Evolutionary conservation across 2,888 invertebrate species (phyloP).

Genomic region (Eupithecia insigniata): DNA sequence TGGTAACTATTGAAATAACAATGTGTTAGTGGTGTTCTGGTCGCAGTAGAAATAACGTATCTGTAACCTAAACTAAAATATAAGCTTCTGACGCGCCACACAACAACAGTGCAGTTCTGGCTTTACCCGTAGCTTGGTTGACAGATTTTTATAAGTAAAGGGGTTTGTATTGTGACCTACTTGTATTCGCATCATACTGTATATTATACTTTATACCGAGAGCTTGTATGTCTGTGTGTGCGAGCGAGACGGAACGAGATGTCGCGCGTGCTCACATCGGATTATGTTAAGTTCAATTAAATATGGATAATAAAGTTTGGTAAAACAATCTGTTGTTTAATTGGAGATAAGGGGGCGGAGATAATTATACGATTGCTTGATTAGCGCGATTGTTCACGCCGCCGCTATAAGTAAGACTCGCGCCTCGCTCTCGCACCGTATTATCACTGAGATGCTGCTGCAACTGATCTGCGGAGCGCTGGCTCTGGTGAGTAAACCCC

Average conservation of each 20-base stretch:
- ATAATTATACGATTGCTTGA: not conserved
- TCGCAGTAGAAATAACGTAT: no score
- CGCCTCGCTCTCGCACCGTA: not conserved
- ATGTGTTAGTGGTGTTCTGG: no score
- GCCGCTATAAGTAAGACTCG: not conserved
- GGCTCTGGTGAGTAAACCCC: not conserved
- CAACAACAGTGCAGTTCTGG: not conserved
- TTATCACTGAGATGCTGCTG: not conserved
- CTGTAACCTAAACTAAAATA: no score
- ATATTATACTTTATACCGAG: not conserved
- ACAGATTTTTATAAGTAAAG: not conserved
- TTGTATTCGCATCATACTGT: not conserved
- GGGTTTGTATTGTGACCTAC: not conserved
- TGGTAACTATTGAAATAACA: not conserved
- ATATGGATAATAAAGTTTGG: constrained; percentile 48
- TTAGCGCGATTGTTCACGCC: constrained; percentile 1
- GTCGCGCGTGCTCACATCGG: not conserved
- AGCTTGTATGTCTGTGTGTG: constrained; percentile 12
- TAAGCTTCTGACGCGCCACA: not conserved
- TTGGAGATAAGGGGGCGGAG: not conserved
- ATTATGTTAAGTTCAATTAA: constrained; percentile 49
- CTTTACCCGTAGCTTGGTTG: not conserved
- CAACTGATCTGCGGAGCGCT: not conserved
- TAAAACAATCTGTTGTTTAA: constrained; percentile 9
- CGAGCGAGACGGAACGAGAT: not conserved